Evolutionary conservation across 2,113 vertebrate species (phyloP), one percentile per base, ranked within the genome.

Genomic region (Eretmochelys imbricata): DNA sequence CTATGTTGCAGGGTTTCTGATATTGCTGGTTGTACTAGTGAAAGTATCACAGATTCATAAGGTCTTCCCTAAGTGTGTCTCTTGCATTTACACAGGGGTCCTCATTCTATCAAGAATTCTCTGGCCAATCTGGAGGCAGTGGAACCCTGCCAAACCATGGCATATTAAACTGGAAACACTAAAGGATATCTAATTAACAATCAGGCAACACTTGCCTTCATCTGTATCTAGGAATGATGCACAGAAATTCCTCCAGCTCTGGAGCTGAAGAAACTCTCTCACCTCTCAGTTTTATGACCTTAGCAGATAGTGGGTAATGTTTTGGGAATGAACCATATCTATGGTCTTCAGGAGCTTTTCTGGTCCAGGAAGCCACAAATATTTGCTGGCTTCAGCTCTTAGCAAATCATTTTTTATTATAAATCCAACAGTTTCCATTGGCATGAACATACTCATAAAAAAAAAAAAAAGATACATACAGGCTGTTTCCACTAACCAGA

Each of bases 401-500:
- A 46, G 1, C 10, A 24, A 24, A 24, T 46, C n/a, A 65, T 50
- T 5, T 38, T 98, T 97, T 97, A 95, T 96, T 97, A 0, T 83
- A 72, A 87, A 86, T 83, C 62, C 35, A 96, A 94, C 87, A 92
- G 94, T 89, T 59, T 94, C 87, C 90, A 84, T 2, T 76, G 46
- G 90, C 84, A 84, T 93, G 51, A 94, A 92, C 90, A 92, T 89
- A 95, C 93, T 96, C 79, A 54, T 94, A 42, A 42, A 42, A 42
- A 42, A 42, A 95, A 1, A 48, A 95, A 89, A 94, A 96, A 97
- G 92, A 93, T 85, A 94, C 87, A 89, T 51, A 96, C 82, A 94
- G 49, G 38, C 20, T 78, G 92, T 91, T 96, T 95, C 93, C 94
- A 91, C 81, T 78, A 95, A 94, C 85, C 93, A 97, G 93, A 97